Conservation (phyloP, 64 coral and sea anemone species). For the Porites lutea region DNA sequence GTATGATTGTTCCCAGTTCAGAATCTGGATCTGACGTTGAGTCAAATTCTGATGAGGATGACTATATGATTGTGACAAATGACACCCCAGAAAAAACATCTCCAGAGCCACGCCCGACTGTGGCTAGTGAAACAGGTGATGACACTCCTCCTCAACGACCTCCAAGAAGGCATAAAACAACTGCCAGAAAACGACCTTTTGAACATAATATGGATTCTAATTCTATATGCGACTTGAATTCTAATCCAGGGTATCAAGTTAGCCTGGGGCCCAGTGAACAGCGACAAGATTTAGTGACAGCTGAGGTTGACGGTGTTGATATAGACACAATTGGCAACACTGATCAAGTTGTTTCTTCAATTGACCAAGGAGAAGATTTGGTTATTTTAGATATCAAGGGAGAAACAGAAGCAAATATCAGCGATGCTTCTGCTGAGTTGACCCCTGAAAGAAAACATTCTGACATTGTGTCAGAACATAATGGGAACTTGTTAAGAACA, state of each 20-base stretch:
- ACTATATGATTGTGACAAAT: constrained; percentile 59
- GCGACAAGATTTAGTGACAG: background rate
- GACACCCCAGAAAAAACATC: constrained; percentile 12
- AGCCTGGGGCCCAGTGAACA: background rate
- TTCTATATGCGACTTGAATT: background rate
- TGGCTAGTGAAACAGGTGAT: background rate
- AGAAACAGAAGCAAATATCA: constrained; percentile 1
- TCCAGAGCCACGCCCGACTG: background rate
- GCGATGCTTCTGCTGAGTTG: background rate
- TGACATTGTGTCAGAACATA: background rate
- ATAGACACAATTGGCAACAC: constrained; percentile 74
- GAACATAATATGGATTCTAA: background rate
- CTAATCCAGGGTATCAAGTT: background rate
- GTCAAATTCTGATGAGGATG: constrained; percentile 76
- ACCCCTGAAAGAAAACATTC: constrained; percentile 4
- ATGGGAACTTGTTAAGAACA: background rate
- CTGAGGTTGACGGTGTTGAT: constrained; percentile 90
- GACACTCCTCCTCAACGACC: constrained; percentile 29
- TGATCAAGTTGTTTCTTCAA: constrained; percentile 76
- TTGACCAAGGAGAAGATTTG: constrained; percentile 92
- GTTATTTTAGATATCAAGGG: constrained; percentile 88
- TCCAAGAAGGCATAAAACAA: constrained; percentile 27
- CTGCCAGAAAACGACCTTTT: background rate
- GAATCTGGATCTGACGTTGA: constrained; percentile 79
- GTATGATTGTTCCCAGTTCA: constrained; percentile 74